Percentiles rank a stretch among this genome's conserved stretches.
Evolutionary conservation across 2,888 invertebrate genomes (phyloP).

Genomic region (Heteromurus nitidus): DNA sequence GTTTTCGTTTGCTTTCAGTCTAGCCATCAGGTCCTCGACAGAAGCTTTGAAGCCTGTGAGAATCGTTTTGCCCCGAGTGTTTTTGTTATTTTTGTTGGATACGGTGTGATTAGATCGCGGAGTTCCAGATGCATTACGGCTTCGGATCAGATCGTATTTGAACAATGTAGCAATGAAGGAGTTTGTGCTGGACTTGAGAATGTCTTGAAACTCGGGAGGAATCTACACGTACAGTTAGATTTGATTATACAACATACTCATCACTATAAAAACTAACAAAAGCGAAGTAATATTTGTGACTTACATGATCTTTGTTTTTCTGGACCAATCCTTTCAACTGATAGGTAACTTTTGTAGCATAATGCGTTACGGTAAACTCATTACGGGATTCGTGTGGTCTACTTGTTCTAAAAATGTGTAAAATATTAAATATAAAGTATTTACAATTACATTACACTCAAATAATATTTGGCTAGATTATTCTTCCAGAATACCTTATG

Average conservation of each 20-base stretch:
- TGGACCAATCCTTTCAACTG: constrained; percentile 62
- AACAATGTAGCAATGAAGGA: constrained; percentile 47
- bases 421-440: constrained; percentile 2
- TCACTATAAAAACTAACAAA: no score
- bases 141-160: constrained; percentile 34
- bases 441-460: not conserved
- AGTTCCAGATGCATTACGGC: constrained; percentile 37
- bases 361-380: constrained; percentile 67
- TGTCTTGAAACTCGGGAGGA: constrained; percentile 70
- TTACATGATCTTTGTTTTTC: constrained; percentile 70
- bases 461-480: not conserved
- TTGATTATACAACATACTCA: no score
- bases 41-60: constrained; percentile 69
- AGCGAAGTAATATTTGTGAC: not conserved
- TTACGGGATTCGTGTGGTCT: constrained; percentile 51
- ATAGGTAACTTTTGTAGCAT: constrained; percentile 68
- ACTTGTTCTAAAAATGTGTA: constrained; percentile 34
- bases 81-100: constrained; percentile 31
- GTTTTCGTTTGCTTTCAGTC: constrained; percentile 57
- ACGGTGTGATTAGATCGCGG: not conserved
- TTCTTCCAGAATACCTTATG: constrained; percentile 49
- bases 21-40: constrained; percentile 67
- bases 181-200: constrained; percentile 59
- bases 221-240: no score
- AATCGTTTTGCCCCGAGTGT: constrained; percentile 67